Evolutionary conservation across 2,113 vertebrate species (phyloP).

Genomic region (Equus przewalskii): DNA sequence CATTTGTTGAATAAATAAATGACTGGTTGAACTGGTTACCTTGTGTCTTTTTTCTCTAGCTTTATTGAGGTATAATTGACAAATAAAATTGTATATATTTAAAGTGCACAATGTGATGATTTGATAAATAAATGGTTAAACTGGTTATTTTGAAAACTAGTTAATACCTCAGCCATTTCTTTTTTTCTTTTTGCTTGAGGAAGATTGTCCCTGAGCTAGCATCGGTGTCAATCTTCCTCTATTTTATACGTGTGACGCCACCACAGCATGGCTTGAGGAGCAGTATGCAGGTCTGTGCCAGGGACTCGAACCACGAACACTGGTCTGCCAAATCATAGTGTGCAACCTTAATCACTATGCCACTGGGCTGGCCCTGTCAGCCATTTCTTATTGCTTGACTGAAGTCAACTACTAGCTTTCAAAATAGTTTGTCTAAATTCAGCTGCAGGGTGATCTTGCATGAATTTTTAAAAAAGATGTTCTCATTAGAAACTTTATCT

Average conservation of each 20-base stretch:
- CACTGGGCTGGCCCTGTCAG: background rate
- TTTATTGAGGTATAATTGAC: background rate
- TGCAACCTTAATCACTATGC: no score
- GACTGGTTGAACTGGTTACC: background rate
- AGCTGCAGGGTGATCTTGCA: background rate
- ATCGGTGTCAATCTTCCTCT: no score
- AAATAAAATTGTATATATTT: background rate
- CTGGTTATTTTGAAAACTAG: slow-evolving; percentile 60
- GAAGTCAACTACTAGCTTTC: slow-evolving; percentile 41
- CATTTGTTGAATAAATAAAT: slow-evolving; percentile 29
- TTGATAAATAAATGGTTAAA: slow-evolving; percentile 10
- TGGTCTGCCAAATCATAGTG: no score
- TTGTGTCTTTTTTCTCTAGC: background rate
- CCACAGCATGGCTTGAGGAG: no score
- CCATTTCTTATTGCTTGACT: slow-evolving; percentile 40
- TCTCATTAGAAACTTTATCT: slow-evolving; percentile 48
- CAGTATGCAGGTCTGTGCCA: no score
- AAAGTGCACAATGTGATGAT: background rate
- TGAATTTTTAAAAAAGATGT: background rate
- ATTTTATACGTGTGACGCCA: no score
- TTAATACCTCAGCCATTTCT: slow-evolving; percentile 47
- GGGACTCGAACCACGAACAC: no score
- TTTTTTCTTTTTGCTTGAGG: slow-evolving; percentile 42
- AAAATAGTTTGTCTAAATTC: slow-evolving; percentile 58
- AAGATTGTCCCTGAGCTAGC: no score